Base-by-base conservation (phyloP, 2,113 vertebrate species). In the Micronycteris hirsuta region DNA sequence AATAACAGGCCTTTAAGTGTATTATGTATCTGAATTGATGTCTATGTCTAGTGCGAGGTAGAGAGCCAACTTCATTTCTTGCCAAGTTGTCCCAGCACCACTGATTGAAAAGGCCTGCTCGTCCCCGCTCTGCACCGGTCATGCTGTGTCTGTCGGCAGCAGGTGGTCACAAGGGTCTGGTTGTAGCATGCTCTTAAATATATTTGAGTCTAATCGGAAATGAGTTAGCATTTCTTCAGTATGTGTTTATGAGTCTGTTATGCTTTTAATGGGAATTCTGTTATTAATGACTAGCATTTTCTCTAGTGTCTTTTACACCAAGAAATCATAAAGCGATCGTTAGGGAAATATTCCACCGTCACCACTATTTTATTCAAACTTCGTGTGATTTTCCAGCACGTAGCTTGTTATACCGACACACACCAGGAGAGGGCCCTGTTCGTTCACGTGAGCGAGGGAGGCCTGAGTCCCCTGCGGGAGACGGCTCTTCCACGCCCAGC, bases 371-470 rank as follows among this genome's bases (percentile, higher is more conserved):
- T 38, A 12, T 24, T 58, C 20, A 63, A 54, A 93, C 52, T 52
- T 1, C 52, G 8, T 17, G 10, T 38, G 22, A 14, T 58, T 85
- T 94, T 65, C n/a, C 16, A 28, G 76, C 15, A 28, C 58, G 2
- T 26, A 33, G 16, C 71, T 33, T 16, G 38, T 73, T 80, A 49
- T 49, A 31, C 47, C 3, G 16, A 7, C 15, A 41, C 3, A 9
- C 16, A n/a, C 86, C 87, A 95, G 86, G 17, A 91, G 94, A 77
- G 83, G 91, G 74, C 84, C 38, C 86, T 54, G 0, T 33, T 49
- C 3, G 0, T 17, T 67, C 49, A 10, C 0, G 0, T 5, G 63
- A 88, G 19, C 0, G 0, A 49, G 10, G 22, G 76, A 31, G 6
- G 11, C 52, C 74, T 0, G 24, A 6, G 7, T 28, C 6, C 20